These are phyloP conservation scores for Notechis scutatus DNA, from an alignment of 2,113 vertebrate genomes.

Conservation along the genomic window DNA sequence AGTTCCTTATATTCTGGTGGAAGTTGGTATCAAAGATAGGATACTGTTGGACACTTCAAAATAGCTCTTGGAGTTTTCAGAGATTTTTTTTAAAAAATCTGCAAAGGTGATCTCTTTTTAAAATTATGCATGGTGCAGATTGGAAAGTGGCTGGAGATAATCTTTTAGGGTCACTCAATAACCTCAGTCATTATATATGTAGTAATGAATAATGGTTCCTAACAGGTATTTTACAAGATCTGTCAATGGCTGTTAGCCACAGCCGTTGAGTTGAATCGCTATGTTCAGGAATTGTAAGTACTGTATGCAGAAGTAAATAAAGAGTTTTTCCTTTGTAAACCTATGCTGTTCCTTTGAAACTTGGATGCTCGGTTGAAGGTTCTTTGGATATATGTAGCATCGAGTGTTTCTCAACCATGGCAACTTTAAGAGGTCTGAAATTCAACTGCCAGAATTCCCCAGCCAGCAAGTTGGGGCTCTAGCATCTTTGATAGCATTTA, in stretches of 20 bases:
- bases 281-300: background rate
- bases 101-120: background rate
- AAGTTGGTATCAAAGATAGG: background rate
- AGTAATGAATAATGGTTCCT: background rate
- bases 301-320: background rate
- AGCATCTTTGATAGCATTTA: background rate
- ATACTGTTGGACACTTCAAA: background rate
- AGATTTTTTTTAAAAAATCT: background rate
- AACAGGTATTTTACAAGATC: background rate
- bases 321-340: background rate
- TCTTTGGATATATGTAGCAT: background rate
- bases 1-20: background rate
- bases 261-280: too few relatives aligned
- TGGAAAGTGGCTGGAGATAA: background rate
- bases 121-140: background rate
- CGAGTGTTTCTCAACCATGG: too few relatives aligned
- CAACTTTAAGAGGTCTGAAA: too few relatives aligned
- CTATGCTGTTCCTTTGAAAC: background rate
- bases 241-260: background rate
- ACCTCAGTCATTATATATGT: background rate
- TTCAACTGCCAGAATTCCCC: too few relatives aligned
- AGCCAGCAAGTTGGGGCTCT: background rate
- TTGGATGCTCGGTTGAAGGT: background rate
- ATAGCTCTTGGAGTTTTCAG: background rate
- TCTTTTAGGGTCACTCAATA: background rate